Percentiles rank a stretch among this genome's conserved stretches.
phyloP scores from a whole-genome alignment of 2,888 invertebrate species.

The Bellardia bayeri region DNA sequence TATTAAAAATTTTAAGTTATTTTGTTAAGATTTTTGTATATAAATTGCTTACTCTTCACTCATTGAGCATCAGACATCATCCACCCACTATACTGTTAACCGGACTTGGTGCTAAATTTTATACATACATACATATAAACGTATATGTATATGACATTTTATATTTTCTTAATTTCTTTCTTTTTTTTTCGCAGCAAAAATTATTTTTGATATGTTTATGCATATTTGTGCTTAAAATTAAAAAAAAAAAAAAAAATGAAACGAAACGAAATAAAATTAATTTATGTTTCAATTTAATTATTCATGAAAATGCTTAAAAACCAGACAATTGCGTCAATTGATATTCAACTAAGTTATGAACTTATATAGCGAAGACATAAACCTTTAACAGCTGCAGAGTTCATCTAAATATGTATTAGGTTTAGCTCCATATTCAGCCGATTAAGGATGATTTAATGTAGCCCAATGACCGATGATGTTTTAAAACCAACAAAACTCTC shows the following conservation, averaged over 20 bases:
- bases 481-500: too few species aligned
- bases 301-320: not conserved
- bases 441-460: too few species aligned
- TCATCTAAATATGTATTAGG: too few species aligned
- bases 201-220: constrained; percentile 56
- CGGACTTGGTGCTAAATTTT: constrained; percentile 39
- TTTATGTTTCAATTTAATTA: constrained; percentile 8
- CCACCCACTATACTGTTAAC: constrained; percentile 42
- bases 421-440: too few species aligned
- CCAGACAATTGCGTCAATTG: not conserved
- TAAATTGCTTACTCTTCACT: constrained; percentile 28
- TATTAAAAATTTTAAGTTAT: constrained; percentile 12
- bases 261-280: not conserved
- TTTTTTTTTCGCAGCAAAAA: constrained; percentile 18
- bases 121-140: too few species aligned
- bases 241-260: not conserved
- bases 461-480: too few species aligned
- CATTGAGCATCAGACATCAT: constrained; percentile 41
- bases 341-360: not conserved
- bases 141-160: constrained; percentile 49
- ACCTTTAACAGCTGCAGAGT: too few species aligned
- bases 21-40: constrained; percentile 16
- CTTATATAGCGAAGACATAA: not conserved
- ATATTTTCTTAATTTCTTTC: constrained; percentile 24
- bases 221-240: constrained; percentile 5